Evolutionary conservation across 2,113 vertebrate species (phyloP).

Genomic region (Lota lota): DNA sequence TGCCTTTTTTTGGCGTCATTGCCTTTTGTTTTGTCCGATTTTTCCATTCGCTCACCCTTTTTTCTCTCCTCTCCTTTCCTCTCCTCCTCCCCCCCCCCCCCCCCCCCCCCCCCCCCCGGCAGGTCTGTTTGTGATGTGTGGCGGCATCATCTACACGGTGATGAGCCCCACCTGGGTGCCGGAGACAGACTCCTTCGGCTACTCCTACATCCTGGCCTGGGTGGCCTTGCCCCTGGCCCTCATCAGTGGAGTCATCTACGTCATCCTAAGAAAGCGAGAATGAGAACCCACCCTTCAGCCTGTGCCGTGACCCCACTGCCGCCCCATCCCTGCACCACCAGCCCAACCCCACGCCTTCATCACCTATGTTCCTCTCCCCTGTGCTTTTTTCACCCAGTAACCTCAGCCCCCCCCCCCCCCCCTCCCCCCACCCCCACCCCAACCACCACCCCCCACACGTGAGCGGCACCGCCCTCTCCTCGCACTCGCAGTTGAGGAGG

Average conservation of each 20-base stretch:
- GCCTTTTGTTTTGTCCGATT: no score
- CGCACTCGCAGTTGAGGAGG: no score
- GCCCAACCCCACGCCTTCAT: not conserved
- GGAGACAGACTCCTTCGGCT: constrained; percentile 67
- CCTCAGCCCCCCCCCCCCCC: constrained; percentile 13
- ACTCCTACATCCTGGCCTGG: constrained; percentile 95
- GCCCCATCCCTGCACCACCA: constrained; percentile 14
- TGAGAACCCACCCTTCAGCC: constrained; percentile 48
- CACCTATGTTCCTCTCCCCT: no score
- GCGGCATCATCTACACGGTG: constrained; percentile 92
- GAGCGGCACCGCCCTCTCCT: no score
- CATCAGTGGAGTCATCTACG: constrained; percentile 90
- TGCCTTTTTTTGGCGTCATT: not conserved
- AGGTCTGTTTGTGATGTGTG: constrained; percentile 95
- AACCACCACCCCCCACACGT: constrained; percentile 1
- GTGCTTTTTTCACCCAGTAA: constrained; percentile 11
- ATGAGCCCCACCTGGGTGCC: constrained; percentile 81
- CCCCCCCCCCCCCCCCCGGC: constrained; percentile 5
- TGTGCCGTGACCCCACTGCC: constrained; percentile 26
- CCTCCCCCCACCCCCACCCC: constrained; percentile 11
- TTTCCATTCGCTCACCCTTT: no score
- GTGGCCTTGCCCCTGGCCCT: constrained; percentile 90
- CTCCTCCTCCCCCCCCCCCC: no score
- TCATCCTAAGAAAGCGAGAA: constrained; percentile 96
- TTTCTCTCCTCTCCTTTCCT: not conserved